phyloP scores from a whole-genome alignment of 2,888 invertebrate species.

The Odontothrips loti region DNA sequence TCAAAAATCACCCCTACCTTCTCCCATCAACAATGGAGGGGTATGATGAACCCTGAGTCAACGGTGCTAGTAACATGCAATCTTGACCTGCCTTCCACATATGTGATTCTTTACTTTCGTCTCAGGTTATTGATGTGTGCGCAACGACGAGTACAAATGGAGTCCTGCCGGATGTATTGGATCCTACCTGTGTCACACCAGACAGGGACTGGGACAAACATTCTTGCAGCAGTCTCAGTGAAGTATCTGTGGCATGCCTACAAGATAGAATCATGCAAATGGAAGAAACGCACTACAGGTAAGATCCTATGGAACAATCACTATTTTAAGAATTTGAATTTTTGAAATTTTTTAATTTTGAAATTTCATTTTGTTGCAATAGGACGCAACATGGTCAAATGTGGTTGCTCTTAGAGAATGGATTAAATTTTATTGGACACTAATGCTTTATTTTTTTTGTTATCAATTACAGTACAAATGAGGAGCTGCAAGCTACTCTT shows the following conservation, averaged over 20 bases:
- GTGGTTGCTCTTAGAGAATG: too few relatives aligned
- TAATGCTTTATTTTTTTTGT: not conserved
- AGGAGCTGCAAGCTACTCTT: conserved; percentile 88
- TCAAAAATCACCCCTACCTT: not conserved
- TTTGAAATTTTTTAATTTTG: not conserved
- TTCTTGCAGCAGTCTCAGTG: conserved; percentile 79
- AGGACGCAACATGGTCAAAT: too few relatives aligned
- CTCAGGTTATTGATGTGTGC: not conserved
- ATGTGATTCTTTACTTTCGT: not conserved
- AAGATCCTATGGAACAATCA: conserved; percentile 32
- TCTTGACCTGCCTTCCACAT: not conserved
- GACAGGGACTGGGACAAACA: conserved; percentile 80
- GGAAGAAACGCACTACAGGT: conserved; percentile 84
- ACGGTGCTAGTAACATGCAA: not conserved
- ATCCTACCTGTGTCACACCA: conserved; percentile 68
- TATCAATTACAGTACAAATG: conserved; percentile 64
- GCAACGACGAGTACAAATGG: conserved; percentile 9
- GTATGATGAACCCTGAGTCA: not conserved
- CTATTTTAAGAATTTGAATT: not conserved
- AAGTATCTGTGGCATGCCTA: conserved; percentile 85
- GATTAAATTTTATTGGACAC: too few relatives aligned
- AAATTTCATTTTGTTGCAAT: not conserved
- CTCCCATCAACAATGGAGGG: not conserved
- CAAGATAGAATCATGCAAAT: conserved; percentile 91
- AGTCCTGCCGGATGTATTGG: conserved; percentile 38